Evolutionary conservation across 2,888 invertebrate species (phyloP), one percentile per base, ranked within the genome.

Genomic region (Chymomyza amoena): DNA sequence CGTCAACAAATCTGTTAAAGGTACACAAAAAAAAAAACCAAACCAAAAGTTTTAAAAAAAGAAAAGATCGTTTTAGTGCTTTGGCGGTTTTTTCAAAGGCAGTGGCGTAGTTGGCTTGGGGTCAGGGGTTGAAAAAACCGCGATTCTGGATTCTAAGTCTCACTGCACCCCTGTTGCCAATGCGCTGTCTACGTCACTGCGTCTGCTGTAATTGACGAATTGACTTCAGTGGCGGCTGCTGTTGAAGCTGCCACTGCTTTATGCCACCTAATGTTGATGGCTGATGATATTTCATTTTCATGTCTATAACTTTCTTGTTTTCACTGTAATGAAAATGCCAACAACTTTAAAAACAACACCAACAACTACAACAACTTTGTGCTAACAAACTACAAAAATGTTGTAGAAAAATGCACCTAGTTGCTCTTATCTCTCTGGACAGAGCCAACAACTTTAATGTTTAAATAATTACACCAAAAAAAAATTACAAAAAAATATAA

Each of bases 381-480:
- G 51, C 56, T 79, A 61, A 45, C 39, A 45, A 45, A 45, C 39
- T 45, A 45, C 39, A 45, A 45, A 45, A 45, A 45, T 45, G 39
- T 13, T 45, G 39, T 45, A 45, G 3, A 45, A 45, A 45, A 45
- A 45, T 57, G 57, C 28, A 57, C 28, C 16, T 18, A 20, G 13
- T 45, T 57, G 28, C 6, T 32, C 61, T 59, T 59, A 28, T 25
- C 59, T 59, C 25, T 25, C 6, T 13, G 39, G 39, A 45, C 39
- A 4, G 6, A 32, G 5, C 70, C 68, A 69, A 82, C 87, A 72
- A 78, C 83, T 87, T 84, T 85, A 88, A 85, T 85, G 88, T 73
- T 87, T 79, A 87, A 85, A 88, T 85, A 85, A 85, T 88, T 88
- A 87, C 78, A 77, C 71, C 65, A 61, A 69, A 76, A 61, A 69